Evolutionary conservation across 2,888 invertebrate species (phyloP).

Genomic region (Cyaniris semiargus): DNA sequence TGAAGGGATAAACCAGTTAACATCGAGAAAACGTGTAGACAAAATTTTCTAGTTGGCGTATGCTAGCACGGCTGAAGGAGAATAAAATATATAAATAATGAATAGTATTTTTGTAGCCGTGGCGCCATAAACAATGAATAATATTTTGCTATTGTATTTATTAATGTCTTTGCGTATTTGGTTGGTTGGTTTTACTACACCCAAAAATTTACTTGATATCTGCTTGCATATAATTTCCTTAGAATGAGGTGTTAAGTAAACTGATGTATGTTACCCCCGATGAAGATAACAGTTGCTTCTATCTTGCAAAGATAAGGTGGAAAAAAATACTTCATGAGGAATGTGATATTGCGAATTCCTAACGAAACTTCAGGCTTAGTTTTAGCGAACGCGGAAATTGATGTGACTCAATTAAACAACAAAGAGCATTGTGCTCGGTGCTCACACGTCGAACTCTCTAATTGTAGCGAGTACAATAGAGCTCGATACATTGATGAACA

Average conservation of each 20-base stretch:
- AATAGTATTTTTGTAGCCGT: background rate
- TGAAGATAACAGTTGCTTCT: too few species aligned
- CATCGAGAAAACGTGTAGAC: too few species aligned
- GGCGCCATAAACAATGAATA: background rate
- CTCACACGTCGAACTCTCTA: conserved; percentile 31
- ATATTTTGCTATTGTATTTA: too few species aligned
- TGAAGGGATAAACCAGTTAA: too few species aligned
- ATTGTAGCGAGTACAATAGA: conserved; percentile 27
- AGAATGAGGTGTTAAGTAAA: too few species aligned
- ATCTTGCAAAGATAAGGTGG: too few species aligned
- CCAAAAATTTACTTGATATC: background rate
- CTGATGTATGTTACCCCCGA: too few species aligned
- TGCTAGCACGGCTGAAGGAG: too few species aligned
- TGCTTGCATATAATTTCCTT: background rate
- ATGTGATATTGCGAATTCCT: background rate
- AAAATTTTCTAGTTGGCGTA: too few species aligned
- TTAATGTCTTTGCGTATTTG: too few species aligned
- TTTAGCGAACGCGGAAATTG: conserved; percentile 9
- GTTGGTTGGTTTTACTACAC: background rate
- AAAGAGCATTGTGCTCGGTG: conserved; percentile 27
- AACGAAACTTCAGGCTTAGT: background rate
- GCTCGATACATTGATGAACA: conserved; percentile 23
- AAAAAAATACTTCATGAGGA: background rate
- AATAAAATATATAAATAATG: conserved; percentile 5
- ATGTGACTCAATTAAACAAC: conserved; percentile 30